Evolutionary conservation across 2,888 invertebrate genomes (phyloP).

Genomic region (Spisula solida): DNA sequence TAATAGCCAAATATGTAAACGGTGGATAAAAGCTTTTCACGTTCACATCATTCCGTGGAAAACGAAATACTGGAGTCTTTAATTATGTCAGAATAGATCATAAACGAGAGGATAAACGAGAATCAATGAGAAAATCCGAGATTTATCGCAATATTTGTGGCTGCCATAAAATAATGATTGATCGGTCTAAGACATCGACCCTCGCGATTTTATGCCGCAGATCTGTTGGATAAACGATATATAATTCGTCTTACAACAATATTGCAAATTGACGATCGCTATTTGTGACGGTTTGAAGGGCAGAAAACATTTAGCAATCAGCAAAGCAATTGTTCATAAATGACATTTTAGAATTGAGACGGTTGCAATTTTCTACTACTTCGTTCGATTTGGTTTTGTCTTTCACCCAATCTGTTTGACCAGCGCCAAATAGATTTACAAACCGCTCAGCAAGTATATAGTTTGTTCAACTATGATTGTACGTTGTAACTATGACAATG

Average conservation of each 20-base stretch:
- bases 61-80: slow-evolving; percentile 40
- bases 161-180: slow-evolving; percentile 35
- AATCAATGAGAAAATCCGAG: slow-evolving; percentile 4
- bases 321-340: slow-evolving; percentile 12
- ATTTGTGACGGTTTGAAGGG: slow-evolving; percentile 3
- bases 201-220: slow-evolving; percentile 1
- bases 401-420: not conserved
- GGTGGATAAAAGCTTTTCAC: slow-evolving; percentile 26
- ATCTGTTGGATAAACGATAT: slow-evolving; percentile 3
- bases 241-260: slow-evolving; percentile 8
- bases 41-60: slow-evolving; percentile 27
- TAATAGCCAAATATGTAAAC: not conserved
- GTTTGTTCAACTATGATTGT: too few species aligned
- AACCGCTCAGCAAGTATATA: not conserved
- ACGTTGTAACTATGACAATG: too few species aligned
- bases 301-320: not conserved
- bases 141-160: slow-evolving; percentile 39
- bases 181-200: slow-evolving; percentile 43
- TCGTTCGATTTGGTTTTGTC: not conserved
- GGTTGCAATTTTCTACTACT: not conserved
- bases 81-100: slow-evolving; percentile 35
- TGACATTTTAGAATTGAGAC: not conserved
- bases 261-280: not conserved
- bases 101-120: too few species aligned
- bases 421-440: not conserved